phyloP scores from a whole-genome alignment of 2,888 invertebrate genomes.

The Nemurella pictetii region DNA sequence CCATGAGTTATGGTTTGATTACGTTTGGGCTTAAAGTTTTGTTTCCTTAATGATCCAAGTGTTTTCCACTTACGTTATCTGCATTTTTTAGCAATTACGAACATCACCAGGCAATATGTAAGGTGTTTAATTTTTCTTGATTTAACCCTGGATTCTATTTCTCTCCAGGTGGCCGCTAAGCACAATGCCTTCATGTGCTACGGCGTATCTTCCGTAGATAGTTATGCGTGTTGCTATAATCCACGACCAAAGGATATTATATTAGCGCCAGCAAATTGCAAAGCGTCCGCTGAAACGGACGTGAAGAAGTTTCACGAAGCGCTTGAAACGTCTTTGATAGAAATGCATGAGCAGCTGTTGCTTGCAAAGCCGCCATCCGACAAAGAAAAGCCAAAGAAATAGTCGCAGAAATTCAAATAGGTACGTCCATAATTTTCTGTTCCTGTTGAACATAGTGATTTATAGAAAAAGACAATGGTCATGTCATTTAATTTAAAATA shows the following conservation, averaged over 20 bases:
- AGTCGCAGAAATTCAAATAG: background rate
- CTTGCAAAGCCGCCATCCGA: slow-evolving; percentile 57
- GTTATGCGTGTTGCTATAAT: slow-evolving; percentile 95
- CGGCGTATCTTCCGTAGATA: slow-evolving; percentile 82
- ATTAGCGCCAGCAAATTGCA: slow-evolving; percentile 73
- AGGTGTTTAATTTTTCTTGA: background rate
- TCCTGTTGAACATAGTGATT: too few species aligned
- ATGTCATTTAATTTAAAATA: too few species aligned
- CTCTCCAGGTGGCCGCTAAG: slow-evolving; percentile 39
- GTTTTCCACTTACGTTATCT: too few species aligned
- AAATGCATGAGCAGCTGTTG: slow-evolving; percentile 68
- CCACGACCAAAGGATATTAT: slow-evolving; percentile 71
- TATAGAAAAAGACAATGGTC: too few species aligned
- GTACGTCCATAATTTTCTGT: too few species aligned
- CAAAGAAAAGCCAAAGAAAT: background rate
- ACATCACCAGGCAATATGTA: background rate
- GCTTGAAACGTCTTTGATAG: slow-evolving; percentile 62
- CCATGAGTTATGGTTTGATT: too few species aligned
- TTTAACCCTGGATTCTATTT: too few species aligned
- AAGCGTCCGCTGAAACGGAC: slow-evolving; percentile 62
- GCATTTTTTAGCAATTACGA: too few species aligned
- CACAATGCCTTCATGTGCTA: slow-evolving; percentile 87
- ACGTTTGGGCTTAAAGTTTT: background rate
- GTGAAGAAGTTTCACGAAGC: slow-evolving; percentile 62
- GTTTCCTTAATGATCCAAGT: background rate